Evolutionary conservation across 2,888 invertebrate species (phyloP).

Genomic region (Xylophagus ater): DNA sequence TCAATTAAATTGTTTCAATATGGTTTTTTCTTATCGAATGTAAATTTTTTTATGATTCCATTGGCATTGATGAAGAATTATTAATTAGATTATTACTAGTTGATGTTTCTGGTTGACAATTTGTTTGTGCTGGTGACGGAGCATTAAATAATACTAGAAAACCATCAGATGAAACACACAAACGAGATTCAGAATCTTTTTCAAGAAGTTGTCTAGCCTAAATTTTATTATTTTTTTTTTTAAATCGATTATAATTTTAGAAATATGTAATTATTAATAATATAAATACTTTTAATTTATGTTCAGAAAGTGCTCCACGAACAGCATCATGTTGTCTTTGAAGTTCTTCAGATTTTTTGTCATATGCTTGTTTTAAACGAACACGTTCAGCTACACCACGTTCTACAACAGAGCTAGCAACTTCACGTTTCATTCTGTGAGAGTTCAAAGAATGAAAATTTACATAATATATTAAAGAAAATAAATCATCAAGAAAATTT

Average conservation of each 20-base stretch:
- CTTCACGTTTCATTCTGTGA: conserved; percentile 38
- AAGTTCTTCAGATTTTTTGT: conserved; percentile 62
- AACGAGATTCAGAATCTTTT: conserved; percentile 35
- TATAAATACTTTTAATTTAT: conserved; percentile 47
- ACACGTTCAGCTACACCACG: conserved; percentile 83
- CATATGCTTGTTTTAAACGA: conserved; percentile 63
- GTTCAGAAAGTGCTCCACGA: conserved; percentile 54
- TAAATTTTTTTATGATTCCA: conserved; percentile 22
- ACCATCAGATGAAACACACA: conserved; percentile 33
- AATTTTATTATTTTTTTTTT: background rate
- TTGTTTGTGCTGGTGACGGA: conserved; percentile 17
- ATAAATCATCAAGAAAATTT: background rate
- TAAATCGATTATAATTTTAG: background rate
- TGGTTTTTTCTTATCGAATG: too few relatives aligned
- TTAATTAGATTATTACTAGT: conserved; percentile 11
- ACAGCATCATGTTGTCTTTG: conserved; percentile 70
- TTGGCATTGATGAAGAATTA: conserved; percentile 15
- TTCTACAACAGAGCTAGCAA: conserved; percentile 54
- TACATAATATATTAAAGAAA: background rate
- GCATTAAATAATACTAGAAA: conserved; percentile 35
- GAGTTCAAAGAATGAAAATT: background rate
- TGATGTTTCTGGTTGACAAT: conserved; percentile 4
- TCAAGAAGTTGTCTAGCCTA: conserved; percentile 38
- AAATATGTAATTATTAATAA: background rate
- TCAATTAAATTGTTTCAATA: too few relatives aligned